Conservation (phyloP, 2,113 vertebrate genomes). For the Oxygymnocypris stewartii region DNA sequence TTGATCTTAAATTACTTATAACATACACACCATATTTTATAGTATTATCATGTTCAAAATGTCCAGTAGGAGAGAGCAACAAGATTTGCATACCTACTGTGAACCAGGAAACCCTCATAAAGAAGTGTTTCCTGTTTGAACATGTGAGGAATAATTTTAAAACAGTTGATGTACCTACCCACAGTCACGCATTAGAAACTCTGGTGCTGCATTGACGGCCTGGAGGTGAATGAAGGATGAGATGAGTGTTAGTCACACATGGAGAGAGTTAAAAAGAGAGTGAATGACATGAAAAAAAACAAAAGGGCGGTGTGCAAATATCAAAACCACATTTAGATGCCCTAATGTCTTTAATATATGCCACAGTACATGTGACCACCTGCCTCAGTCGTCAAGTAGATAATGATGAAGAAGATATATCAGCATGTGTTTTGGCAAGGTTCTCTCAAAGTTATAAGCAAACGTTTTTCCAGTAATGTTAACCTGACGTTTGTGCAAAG, state of each 20-base stretch:
- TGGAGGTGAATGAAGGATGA: conserved; percentile 78
- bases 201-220: conserved; percentile 77
- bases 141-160: background rate
- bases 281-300: conserved; percentile 50
- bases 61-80: background rate
- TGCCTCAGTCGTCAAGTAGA: background rate
- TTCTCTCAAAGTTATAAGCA: background rate
- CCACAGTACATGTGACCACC: background rate
- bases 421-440: background rate
- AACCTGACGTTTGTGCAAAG: too few species aligned
- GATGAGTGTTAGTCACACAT: conserved; percentile 73
- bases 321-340: conserved; percentile 56
- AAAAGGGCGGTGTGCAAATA: conserved; percentile 64
- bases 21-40: background rate
- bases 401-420: background rate
- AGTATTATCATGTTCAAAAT: background rate
- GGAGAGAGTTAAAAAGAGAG: conserved; percentile 40
- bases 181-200: conserved; percentile 76
- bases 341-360: background rate
- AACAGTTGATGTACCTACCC: conserved; percentile 69
- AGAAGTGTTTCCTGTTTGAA: background rate
- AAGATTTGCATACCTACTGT: background rate
- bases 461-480: too few species aligned
- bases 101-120: conserved; percentile 5
- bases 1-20: background rate